Evolutionary conservation across 2,113 vertebrate species (phyloP), one percentile per base, ranked within the genome.

Genomic region (Siphamia tubifer): DNA sequence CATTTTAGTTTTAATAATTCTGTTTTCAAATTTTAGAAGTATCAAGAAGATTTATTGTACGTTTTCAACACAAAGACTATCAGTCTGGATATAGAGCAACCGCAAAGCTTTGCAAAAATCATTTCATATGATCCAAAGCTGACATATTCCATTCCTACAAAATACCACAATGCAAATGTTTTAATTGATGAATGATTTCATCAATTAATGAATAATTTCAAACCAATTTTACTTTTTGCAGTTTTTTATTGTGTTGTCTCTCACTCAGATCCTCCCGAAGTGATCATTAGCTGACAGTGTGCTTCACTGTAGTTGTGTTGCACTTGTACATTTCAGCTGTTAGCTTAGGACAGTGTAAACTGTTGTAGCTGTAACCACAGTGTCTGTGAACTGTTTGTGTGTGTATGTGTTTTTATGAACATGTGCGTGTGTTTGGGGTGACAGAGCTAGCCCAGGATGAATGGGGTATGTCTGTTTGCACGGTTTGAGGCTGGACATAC

Each of bases 401-500:
- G 56, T 62, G 55, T 79, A 16, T 68, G 70, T 75, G 43, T 78
- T 32, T 62, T 35, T 30, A 25, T 69, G 38, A 15, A 38, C 1
- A 35, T 60, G 17, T 54, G 25, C 2, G 13, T 52, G 30, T 43
- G 35, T 55, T 35, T 48, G 47, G 4, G 9, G 19, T 21, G 45
- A 20, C 12, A 19, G 34, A 17, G 28, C 4, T 27, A 35, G 43
- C 24, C n/a, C 15, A 35, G 34, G 47, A 42, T 49, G 27, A 1
- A 42, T 23, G 32, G 39, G 45, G 51, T 28, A 36, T 66, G 66
- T 35, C 32, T 70, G 60, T 70, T 44, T 84, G 84, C 79, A 82
- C 82, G 77, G 64, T 86, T 64, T 89, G 70, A 60, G 61, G 76
- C 54, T 79, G 53, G 66, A 84, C 83, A 84, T 86, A 82, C 68